phyloP scores from a whole-genome alignment of 2,797 vertebrate species.

The Glossophaga mutica region DNA sequence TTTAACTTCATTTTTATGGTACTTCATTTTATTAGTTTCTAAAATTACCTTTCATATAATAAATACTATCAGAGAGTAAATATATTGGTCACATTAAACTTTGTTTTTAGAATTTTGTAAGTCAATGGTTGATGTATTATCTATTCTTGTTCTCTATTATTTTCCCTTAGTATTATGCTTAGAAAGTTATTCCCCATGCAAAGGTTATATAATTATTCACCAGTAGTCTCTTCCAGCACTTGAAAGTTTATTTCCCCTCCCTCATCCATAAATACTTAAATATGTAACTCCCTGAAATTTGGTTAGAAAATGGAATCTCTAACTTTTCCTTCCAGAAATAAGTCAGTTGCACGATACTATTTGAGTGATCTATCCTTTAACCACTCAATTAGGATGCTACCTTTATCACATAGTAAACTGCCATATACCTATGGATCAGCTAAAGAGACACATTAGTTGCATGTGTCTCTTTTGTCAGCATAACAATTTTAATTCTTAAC shows the following conservation, averaged over 20 bases:
- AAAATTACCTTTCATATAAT: neutral
- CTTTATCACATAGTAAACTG: neutral
- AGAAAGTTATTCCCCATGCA: neutral
- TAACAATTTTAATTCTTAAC: constrained; percentile 7
- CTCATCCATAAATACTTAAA: neutral
- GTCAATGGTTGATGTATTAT: neutral
- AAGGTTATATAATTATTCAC: neutral
- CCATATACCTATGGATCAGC: neutral
- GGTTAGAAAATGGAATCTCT: neutral
- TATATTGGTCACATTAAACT: neutral
- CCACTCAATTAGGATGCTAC: neutral
- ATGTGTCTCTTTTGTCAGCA: neutral
- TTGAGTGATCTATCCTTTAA: neutral
- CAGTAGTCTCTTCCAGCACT: neutral
- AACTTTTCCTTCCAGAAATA: neutral
- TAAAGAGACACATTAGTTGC: neutral
- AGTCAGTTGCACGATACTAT: neutral
- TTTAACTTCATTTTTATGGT: constrained; percentile 10
- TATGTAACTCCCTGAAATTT: neutral
- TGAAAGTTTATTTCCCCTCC: neutral
- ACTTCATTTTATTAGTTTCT: neutral
- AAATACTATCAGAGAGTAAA: neutral
- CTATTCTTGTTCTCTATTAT: neutral
- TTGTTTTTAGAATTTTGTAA: constrained; percentile 21
- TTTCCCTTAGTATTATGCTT: neutral